Conservation (phyloP, 2,113 vertebrate genomes). For the Ranitomeya imitator region DNA sequence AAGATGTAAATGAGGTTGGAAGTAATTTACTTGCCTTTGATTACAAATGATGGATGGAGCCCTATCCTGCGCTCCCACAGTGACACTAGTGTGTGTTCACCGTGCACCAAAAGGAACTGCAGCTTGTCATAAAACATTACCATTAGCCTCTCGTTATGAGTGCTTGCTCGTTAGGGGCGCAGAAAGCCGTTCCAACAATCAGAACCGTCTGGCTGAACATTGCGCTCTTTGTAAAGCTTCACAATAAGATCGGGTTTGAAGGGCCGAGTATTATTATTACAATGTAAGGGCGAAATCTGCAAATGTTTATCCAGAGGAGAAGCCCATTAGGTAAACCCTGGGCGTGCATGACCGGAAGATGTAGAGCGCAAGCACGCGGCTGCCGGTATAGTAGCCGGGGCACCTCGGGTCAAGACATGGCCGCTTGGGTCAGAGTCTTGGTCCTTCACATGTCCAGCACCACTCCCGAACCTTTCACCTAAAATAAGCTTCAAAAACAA, state of each 20-base stretch:
- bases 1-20: conserved; percentile 89
- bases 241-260: conserved; percentile 57
- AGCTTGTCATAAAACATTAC: conserved; percentile 63
- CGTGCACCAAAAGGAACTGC: conserved; percentile 59
- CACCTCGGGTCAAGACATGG: not conserved
- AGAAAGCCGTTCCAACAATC: conserved; percentile 63
- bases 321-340: conserved; percentile 9
- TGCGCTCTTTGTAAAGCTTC: conserved; percentile 57
- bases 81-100: conserved; percentile 62
- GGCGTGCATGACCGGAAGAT: not conserved
- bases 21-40: conserved; percentile 82
- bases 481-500: not conserved
- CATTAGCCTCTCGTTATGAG: conserved; percentile 60
- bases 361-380: not conserved
- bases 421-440: no score
- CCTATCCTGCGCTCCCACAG: conserved; percentile 66
- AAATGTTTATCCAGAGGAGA: conserved; percentile 21
- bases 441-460: not conserved
- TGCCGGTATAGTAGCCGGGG: no score
- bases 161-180: conserved; percentile 62
- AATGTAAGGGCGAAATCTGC: conserved; percentile 1
- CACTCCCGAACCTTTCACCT: not conserved
- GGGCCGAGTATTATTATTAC: conserved; percentile 32
- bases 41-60: conserved; percentile 84
- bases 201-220: conserved; percentile 61